Percentiles rank a stretch among this genome's conserved stretches.
phyloP scores from a whole-genome alignment of 1,140 invertebrate species.

The Scaptomyza graminum region DNA sequence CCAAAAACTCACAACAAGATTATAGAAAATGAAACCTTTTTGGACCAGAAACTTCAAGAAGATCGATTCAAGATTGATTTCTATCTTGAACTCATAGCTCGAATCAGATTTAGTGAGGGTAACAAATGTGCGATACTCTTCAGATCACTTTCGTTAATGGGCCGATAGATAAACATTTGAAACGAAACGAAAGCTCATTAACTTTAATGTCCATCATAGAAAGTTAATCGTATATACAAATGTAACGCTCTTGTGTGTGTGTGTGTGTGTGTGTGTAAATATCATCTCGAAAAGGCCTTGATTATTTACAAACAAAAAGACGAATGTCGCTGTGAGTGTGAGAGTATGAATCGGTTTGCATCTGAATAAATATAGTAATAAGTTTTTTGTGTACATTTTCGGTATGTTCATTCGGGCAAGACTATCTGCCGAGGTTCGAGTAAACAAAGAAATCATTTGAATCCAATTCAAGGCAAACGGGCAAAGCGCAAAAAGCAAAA shows the following conservation, averaged over 20 bases:
- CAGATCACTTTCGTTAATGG: conserved; percentile 52
- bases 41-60: neutral
- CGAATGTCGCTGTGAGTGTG: conserved; percentile 12
- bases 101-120: conserved; percentile 2
- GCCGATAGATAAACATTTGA: conserved; percentile 51
- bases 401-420: conserved; percentile 36
- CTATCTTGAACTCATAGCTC: conserved; percentile 22
- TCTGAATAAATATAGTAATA: conserved; percentile 8
- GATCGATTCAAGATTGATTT: neutral
- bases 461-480: conserved; percentile 44
- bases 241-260: conserved; percentile 3
- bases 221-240: conserved; percentile 49
- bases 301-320: conserved; percentile 71
- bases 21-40: conserved; percentile 8
- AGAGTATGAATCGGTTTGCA: neutral
- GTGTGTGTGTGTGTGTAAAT: neutral
- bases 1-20: neutral
- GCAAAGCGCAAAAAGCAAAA: conserved; percentile 20
- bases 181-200: conserved; percentile 68
- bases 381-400: conserved; percentile 22
- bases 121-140: conserved; percentile 5
- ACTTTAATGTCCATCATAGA: conserved; percentile 62
- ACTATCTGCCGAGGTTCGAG: conserved; percentile 24
- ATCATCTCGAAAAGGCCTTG: conserved; percentile 55
- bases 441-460: conserved; percentile 77